Evolutionary conservation across 53 echinoderm and acorn worm species (phyloP).

Genomic region (Holothuria leucospilota): DNA sequence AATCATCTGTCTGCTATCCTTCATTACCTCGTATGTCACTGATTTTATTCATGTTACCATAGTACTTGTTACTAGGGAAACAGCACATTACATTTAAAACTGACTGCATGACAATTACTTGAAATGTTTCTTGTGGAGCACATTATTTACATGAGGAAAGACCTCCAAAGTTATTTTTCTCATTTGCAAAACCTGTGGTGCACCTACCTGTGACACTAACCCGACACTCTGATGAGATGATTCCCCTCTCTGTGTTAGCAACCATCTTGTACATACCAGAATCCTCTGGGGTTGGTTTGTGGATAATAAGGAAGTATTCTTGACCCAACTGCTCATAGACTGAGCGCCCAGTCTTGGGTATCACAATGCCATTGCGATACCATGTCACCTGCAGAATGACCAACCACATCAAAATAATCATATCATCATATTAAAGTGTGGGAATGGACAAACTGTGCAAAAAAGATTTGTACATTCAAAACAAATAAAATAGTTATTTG

Average conservation of each 20-base stretch:
- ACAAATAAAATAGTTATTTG: no score
- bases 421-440: no score
- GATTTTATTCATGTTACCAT: no score
- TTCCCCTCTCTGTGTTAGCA: conserved; percentile 79
- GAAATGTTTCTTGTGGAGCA: no score
- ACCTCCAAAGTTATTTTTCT: not conserved
- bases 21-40: no score
- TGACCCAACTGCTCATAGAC: conserved; percentile 69
- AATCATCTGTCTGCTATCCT: no score
- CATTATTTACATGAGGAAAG: no score
- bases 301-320: conserved; percentile 82
- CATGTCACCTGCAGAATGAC: conserved; percentile 61
- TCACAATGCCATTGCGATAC: conserved; percentile 62
- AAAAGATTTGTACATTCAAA: no score
- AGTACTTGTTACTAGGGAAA: no score
- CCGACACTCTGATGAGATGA: conserved; percentile 80
- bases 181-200: not conserved
- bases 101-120: no score
- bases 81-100: no score
- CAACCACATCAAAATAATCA: conserved; percentile 12
- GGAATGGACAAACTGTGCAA: no score
- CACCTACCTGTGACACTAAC: conserved; percentile 81
- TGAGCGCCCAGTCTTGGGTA: conserved; percentile 47
- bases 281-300: conserved; percentile 73
- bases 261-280: conserved; percentile 86